Base-by-base conservation (phyloP, 2,797 vertebrate genomes). In the Cyclopterus lumpus region DNA sequence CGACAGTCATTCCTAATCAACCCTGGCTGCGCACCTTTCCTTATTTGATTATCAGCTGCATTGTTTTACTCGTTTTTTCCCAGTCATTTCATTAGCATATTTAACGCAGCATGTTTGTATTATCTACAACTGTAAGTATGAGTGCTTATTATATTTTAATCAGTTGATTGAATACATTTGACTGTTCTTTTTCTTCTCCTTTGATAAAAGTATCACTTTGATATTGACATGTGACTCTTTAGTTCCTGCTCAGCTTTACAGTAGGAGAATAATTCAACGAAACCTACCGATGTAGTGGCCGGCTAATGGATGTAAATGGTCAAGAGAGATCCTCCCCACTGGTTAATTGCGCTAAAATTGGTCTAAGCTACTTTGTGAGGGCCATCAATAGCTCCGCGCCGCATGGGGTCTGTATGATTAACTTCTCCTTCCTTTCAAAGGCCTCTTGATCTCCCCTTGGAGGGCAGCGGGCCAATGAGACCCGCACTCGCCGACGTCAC, bases 321-420 rank as follows among this genome's bases (percentile, higher is more conserved):
- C 90, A 90, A 73, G 83, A 77, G 85, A 91, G 86, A 53, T 91
- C 92, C 88, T 91, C 92, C 93, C 92, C 89, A 89, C 91, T 91
- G 94, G 86, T 95, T 95, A 95, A 96, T 95, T 95, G 93, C 93
- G 87, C 89, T 92, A 85, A 92, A 95, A 93, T 94, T 94, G 93
- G 88, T 92, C 86, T 80, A 72, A 89, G 91, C 89, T 90, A 93
- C 92, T 93, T 94, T 89, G 90, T 81, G 88, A 88, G 88, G 83
- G 87, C 87, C 91, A 93, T 95, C 94, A 94, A 95, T 94, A 77
- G 93, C 85, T 90, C 79, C 71, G 81, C 94, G 12, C 94, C 79
- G 93, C 94, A 94, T 90, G 94, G 89, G 94, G 93, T 94, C 93
- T 93, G 91, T 91, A 92, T 95, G 94, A 95, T 95, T 94, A 95